Evolutionary conservation across 2,797 vertebrate genomes (phyloP).

Genomic region (Mus minutoides): DNA sequence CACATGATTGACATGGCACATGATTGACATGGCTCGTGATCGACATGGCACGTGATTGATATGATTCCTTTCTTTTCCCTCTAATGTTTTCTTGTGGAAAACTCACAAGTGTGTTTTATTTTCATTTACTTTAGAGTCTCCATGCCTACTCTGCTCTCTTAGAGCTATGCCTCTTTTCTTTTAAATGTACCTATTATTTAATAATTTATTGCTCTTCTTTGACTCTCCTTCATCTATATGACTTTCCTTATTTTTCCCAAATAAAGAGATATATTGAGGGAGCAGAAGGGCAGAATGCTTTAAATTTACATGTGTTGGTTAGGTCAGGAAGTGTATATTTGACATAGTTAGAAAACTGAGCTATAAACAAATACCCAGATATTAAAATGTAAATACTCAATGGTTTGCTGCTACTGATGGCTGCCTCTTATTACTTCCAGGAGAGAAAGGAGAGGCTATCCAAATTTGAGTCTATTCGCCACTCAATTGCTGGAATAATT

Average conservation of each 20-base stretch:
- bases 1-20: background rate
- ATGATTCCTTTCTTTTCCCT: background rate
- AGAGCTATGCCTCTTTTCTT: background rate
- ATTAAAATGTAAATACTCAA: background rate
- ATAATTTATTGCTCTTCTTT: conserved; percentile 1
- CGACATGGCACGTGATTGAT: background rate
- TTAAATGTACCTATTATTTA: background rate
- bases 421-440: conserved; percentile 85
- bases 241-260: background rate
- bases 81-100: background rate
- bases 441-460: conserved; percentile 96
- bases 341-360: conserved; percentile 45
- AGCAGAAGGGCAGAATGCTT: background rate
- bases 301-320: background rate
- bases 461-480: conserved; percentile 96
- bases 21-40: background rate
- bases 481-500: conserved; percentile 97
- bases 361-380: background rate
- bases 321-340: conserved; percentile 44
- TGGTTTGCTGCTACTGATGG: conserved; percentile 26
- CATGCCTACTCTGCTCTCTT: conserved; percentile 4
- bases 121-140: background rate
- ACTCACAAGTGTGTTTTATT: background rate
- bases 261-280: conserved; percentile 4
- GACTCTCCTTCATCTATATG: background rate